Evolutionary conservation across 1,140 invertebrate genomes (phyloP).

Genomic region (Bombus cullumanus): DNA sequence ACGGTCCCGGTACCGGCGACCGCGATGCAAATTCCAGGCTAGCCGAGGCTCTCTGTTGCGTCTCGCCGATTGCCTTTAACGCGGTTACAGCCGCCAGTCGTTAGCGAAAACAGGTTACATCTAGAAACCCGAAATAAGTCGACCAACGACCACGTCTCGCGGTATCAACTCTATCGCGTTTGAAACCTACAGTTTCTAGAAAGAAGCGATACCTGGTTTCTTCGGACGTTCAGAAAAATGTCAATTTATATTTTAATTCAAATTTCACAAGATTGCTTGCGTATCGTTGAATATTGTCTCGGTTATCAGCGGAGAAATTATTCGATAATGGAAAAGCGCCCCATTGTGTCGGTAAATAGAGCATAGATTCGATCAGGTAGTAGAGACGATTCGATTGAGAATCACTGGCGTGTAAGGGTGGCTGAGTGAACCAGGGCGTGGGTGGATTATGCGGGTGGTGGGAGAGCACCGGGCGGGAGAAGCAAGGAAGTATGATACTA

Average conservation of each 20-base stretch:
- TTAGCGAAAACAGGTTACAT: not conserved
- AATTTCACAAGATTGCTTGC: too few species aligned
- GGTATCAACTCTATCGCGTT: too few species aligned
- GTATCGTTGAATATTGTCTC: too few species aligned
- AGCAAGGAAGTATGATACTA: conserved; percentile 72
- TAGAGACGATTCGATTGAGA: conserved; percentile 67
- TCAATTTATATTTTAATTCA: too few species aligned
- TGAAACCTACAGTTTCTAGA: not conserved
- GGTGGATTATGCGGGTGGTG: conserved; percentile 75
- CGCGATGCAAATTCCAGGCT: conserved; percentile 19
- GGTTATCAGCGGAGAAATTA: too few species aligned
- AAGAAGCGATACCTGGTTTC: too few species aligned
- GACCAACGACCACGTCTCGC: too few species aligned
- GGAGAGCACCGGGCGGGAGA: conserved; percentile 36
- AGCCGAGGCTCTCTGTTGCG: not conserved
- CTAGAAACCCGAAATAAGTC: not conserved
- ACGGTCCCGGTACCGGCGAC: conserved; percentile 9
- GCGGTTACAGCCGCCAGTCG: not conserved
- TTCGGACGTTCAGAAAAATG: too few species aligned
- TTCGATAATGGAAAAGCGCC: too few species aligned
- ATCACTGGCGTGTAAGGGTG: conserved; percentile 75
- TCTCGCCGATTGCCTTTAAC: not conserved
- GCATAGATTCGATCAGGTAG: too few species aligned
- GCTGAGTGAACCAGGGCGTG: conserved; percentile 80
- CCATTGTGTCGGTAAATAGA: too few species aligned